Evolutionary conservation across 2,797 vertebrate genomes (phyloP).

Genomic region (Coregonus ussuriensis): DNA sequence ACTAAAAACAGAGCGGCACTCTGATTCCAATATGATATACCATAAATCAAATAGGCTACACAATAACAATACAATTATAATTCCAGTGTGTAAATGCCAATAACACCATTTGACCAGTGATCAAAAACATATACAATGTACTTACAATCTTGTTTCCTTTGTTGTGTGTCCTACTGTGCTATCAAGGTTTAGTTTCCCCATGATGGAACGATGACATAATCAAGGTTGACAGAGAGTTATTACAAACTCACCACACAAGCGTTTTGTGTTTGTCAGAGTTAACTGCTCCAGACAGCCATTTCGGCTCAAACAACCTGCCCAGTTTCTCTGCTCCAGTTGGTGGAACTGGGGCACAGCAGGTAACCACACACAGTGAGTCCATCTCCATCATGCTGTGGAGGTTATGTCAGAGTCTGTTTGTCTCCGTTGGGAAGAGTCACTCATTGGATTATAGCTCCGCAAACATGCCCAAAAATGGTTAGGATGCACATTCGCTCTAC

Average conservation of each 20-base stretch:
- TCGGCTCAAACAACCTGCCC: neutral
- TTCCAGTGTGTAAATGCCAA: slow-evolving; percentile 4
- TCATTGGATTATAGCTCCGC: slow-evolving; percentile 46
- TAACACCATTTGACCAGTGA: neutral
- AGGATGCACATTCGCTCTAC: slow-evolving; percentile 36
- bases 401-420: neutral
- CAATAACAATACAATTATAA: neutral
- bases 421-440: slow-evolving; percentile 14
- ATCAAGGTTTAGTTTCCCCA: slow-evolving; percentile 56
- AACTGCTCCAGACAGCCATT: slow-evolving; percentile 43
- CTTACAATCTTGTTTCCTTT: slow-evolving; percentile 34
- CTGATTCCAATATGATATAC: too few relatives aligned
- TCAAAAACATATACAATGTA: slow-evolving; percentile 17
- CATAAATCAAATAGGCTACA: neutral
- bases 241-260: slow-evolving; percentile 50
- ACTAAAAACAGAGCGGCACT: too few relatives aligned
- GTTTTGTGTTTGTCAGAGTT: slow-evolving; percentile 51
- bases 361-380: neutral
- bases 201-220: slow-evolving; percentile 64
- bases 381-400: neutral
- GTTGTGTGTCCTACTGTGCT: neutral
- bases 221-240: slow-evolving; percentile 54
- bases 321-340: neutral
- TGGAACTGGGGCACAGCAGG: slow-evolving; percentile 8
- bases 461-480: slow-evolving; percentile 66